These are phyloP conservation scores for Cataglyphis albicans DNA, from an alignment of 2,888 invertebrate genomes.

Conservation along the genomic window DNA sequence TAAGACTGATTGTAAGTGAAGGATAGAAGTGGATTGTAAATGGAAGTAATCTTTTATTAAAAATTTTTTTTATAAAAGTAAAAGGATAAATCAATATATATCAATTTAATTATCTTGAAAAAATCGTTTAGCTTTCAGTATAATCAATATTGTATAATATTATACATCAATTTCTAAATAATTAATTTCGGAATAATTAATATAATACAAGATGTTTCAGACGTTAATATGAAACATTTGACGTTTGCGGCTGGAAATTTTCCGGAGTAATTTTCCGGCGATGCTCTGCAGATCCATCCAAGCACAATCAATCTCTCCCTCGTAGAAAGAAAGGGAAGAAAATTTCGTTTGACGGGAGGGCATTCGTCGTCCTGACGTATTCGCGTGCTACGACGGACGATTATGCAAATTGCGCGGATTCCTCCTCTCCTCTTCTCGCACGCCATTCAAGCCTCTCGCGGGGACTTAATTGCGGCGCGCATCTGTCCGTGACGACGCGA, in stretches of 20 bases:
- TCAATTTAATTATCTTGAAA: neutral
- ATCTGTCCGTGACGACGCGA: constrained; percentile 22
- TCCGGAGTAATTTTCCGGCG: neutral
- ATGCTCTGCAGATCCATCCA: no score
- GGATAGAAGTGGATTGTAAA: no score
- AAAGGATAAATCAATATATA: neutral
- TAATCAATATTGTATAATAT: neutral
- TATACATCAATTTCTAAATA: neutral
- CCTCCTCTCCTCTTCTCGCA: constrained; percentile 8
- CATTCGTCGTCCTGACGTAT: constrained; percentile 42
- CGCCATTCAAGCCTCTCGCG: constrained; percentile 45
- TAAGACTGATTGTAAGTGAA: no score
- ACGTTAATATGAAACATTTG: neutral
- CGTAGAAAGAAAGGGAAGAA: constrained; percentile 1
- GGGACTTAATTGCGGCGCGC: constrained; percentile 61
- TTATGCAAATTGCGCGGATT: constrained; percentile 61
- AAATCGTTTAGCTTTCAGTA: neutral
- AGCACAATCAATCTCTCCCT: constrained; percentile 2
- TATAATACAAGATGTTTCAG: neutral
- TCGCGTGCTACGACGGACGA: constrained; percentile 43
- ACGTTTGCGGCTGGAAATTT: neutral
- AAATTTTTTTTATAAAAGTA: neutral
- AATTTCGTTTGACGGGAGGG: constrained; percentile 11
- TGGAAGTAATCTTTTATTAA: no score
- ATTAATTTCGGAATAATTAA: neutral